Base-by-base conservation (phyloP, 2,113 vertebrate species). In the Corythaeola cristata region DNA sequence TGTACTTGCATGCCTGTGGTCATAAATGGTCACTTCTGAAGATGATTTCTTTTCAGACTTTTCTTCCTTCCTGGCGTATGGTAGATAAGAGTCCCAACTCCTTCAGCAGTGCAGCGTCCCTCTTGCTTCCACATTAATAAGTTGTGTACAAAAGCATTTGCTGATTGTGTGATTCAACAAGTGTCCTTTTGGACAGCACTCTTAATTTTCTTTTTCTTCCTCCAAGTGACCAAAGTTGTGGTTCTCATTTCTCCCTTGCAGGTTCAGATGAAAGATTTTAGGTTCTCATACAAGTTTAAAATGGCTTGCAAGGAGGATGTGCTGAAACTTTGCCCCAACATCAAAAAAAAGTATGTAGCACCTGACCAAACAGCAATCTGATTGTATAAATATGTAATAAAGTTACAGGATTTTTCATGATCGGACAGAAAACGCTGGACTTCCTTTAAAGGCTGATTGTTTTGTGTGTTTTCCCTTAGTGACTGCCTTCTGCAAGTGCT, bases 251-350 rank as follows among this genome's bases (percentile, higher is more conserved):
- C 22, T 80, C 15, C 82, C 45, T 88, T 85, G 8, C 94, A 99
- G 99, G 98, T 99, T 68, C 99, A 99, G 79, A 99, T 99, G 99
- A 99, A 99, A 97, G 99, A 99, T 94, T 99, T 99, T 90, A 97
- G 99, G 7, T 99, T 99, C 96, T 99, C 99, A 2, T 99, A 99
- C 95, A 99, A 99, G 95, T 99, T 99, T 91, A 99, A 99, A 98
- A 99, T 99, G 98, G 99, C 99, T 62, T 99, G 99, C 97, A 99
- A 99, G 96, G 99, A 99, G 85, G 99, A 99, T 28, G 99, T 99
- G 64, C 98, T 99, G 85, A 99, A 99, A 85, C 98, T 99, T 71
- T 99, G 99, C 90, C 99, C 99, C 27, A 99, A 99, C 97, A 99
- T 99, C 80, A 99, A 99, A 95, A 99, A 99, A 94, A 99, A 99